Evolutionary conservation across 2,888 invertebrate species (phyloP), one percentile per base, ranked within the genome.

Genomic region (Scrobipalpa atriplicella): DNA sequence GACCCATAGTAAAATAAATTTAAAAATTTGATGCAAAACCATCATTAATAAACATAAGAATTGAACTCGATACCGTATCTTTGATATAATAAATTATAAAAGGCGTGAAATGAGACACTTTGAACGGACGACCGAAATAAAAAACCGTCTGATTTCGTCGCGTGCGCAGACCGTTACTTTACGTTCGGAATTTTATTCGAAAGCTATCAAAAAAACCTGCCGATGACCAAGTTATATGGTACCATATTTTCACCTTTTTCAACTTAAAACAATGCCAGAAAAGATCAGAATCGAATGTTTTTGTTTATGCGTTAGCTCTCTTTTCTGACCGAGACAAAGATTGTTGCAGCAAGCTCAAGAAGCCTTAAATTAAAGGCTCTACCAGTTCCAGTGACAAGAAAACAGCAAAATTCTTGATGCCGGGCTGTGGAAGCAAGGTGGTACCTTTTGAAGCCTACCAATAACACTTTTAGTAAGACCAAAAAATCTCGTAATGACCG

Each of bases 111-210:
- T 36, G 38, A 58, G 29, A 58, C 38, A 38, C n/a, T 58, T 38
- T n/a, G 13, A 10, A 16, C 36, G 16, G 38, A 38, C 38, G 5
- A 13, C 11, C 36, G 58, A 38, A 36, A 58, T 38, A 58, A 58
- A 58, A 58, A 58, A 8, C 18, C 36, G 58, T 58, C 38, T 38
- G 58, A 58, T 38, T 58, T 38, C n/a, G 58, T 58, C 66, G 66
- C 62, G 62, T 41, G 62, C 66, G 66, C 66, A 43, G n/a, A 58
- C 58, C 58, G 58, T 58, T 47, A 60, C 61, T 29, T 29, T 29
- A 18, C 62, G 62, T 41, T 66, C 66, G 62, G 43, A 66, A 62
- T 66, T 66, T 43, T n/a, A n/a, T n/a, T n/a, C n/a, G 62, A 66
- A 62, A 66, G 66, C 56, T 60, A 51, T 56, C 56, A 56, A 51